Base-by-base conservation (phyloP, 2,113 vertebrate genomes). In the Montifringilla adamsi region DNA sequence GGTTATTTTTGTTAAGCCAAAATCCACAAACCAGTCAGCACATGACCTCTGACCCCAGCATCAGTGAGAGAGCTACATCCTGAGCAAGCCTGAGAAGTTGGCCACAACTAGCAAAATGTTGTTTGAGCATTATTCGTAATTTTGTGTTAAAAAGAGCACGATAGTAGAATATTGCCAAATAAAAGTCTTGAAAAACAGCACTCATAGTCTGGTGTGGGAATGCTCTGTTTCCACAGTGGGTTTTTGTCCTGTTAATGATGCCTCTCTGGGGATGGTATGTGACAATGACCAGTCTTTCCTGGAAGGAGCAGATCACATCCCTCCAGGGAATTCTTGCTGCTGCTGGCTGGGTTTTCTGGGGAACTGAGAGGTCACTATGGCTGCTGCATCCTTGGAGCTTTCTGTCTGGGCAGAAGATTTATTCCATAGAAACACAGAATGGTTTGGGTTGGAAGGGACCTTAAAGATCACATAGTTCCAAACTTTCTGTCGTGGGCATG, bases 51-150 rank as follows among this genome's bases (percentile, higher is more conserved):
- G 33, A 39, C 11, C 20, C 55, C 47, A 60, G 5, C 9, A 35
- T 18, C 37, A 77, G 37, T 33, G 69, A 73, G 12, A 59, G 15
- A 19, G 15, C 49, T 15, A 13, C 24, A 24, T 1, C 4, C 30
- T 69, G 26, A 82, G 74, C 62, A 82, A 68, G 63, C 27, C 47
- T 41, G 67, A 58, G 37, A 73, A 60, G 31, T 4, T 41, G 31
- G 21, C 14, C n/a, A 26, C 27, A 47, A 35, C 31, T 35, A 72
- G 50, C 14, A 30, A 84, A 88, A 93, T 43, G 7, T n/a, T 76
- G 22, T 14, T 56, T 8, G 33, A 72, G n/a, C 4, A 20, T 62
- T 69, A 33, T 43, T 55, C 0, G 0, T 19, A 10, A 70, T 6
- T 22, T 59, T 50, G 73, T 74, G 16, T 59, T 53, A 20, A 55